A percentile compares a stretch with the other conserved stretches of the same genome.
phyloP scores from a whole-genome alignment of 2,797 vertebrate genomes.

The Chelmon rostratus region DNA sequence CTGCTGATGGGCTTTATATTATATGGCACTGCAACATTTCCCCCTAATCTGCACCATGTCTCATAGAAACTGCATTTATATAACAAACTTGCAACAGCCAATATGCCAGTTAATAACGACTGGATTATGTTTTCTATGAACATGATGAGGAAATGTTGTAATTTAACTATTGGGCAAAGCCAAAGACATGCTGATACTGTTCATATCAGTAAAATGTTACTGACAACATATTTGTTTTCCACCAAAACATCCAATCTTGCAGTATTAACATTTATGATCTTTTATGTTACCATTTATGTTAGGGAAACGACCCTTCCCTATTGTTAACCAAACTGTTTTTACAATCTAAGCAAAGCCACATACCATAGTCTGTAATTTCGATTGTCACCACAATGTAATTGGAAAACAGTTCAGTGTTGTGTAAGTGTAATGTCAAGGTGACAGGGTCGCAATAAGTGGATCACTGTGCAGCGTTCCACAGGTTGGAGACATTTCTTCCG shows the following conservation, averaged over 20 bases:
- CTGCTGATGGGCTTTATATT: neutral
- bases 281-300: too few relatives aligned
- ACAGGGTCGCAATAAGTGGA: too few relatives aligned
- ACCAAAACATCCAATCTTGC: neutral
- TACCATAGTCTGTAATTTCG: neutral
- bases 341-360: too few relatives aligned
- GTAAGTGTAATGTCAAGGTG: neutral
- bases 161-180: neutral
- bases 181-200: neutral
- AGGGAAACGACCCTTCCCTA: too few relatives aligned
- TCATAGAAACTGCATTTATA: neutral
- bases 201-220: neutral
- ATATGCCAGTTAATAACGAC: neutral
- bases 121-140: neutral
- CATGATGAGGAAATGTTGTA: neutral
- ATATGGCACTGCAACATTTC: neutral
- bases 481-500: neutral
- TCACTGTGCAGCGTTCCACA: neutral
- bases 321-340: too few relatives aligned
- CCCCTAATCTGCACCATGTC: neutral
- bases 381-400: neutral
- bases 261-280: neutral
- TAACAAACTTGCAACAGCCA: neutral
- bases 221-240: neutral
- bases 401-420: neutral